A percentile compares a stretch with the other conserved stretches of the same genome.
These are phyloP conservation scores for Druceiella hillmani DNA, from an alignment of 2,888 invertebrate species.

Conservation along the genomic window DNA sequence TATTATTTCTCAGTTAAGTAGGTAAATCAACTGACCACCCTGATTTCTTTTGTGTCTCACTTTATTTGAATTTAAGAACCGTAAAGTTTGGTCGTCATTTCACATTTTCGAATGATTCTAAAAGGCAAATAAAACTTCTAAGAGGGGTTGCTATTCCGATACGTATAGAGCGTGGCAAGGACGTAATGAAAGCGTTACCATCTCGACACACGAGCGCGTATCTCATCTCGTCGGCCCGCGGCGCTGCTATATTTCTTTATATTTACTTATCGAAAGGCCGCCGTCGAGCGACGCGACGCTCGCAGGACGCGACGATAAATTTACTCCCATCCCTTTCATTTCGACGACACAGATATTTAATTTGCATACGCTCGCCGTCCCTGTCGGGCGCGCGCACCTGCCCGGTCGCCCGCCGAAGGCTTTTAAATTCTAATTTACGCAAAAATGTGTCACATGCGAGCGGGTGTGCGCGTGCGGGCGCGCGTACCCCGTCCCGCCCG, in stretches of 20 bases:
- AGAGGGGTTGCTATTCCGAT: too few species aligned
- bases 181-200: slow-evolving; percentile 38
- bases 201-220: slow-evolving; percentile 36
- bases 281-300: slow-evolving; percentile 36
- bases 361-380: slow-evolving; percentile 29
- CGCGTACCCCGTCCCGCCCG: background rate
- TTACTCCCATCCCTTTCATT: slow-evolving; percentile 48
- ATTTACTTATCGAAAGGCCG: slow-evolving; percentile 34
- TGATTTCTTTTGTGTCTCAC: too few species aligned
- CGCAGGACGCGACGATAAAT: slow-evolving; percentile 46
- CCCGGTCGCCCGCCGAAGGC: slow-evolving; percentile 11
- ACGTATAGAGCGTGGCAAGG: slow-evolving; percentile 22
- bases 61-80: too few species aligned
- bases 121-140: too few species aligned
- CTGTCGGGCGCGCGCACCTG: slow-evolving; percentile 15
- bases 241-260: slow-evolving; percentile 31
- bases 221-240: slow-evolving; percentile 37
- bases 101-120: too few species aligned
- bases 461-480: slow-evolving; percentile 2
- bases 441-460: slow-evolving; percentile 10
- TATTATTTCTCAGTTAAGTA: too few species aligned
- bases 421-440: slow-evolving; percentile 24
- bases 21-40: too few species aligned
- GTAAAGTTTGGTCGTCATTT: too few species aligned
- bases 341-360: slow-evolving; percentile 24